Evolutionary conservation across 2,888 invertebrate species (phyloP).

Genomic region (Sussaba pulchella): DNA sequence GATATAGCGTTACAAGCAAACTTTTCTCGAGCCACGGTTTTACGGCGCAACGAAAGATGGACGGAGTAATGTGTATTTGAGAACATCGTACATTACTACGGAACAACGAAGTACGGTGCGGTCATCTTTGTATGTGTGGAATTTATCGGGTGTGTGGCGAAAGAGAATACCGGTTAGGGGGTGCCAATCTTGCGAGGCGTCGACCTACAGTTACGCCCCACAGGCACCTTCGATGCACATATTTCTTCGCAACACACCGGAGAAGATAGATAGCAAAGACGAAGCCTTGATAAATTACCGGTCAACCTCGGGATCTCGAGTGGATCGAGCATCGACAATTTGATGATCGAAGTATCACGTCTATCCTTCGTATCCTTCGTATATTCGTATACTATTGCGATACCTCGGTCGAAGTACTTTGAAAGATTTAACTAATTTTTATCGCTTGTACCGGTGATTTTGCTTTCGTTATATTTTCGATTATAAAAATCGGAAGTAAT

Average conservation of each 20-base stretch:
- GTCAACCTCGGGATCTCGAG: slow-evolving; percentile 59
- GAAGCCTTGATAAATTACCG: slow-evolving; percentile 63
- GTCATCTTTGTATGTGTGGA: slow-evolving; percentile 36
- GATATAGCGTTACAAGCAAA: slow-evolving; percentile 42
- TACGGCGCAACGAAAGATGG: slow-evolving; percentile 42
- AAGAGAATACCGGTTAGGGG: slow-evolving; percentile 72
- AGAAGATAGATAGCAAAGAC: slow-evolving; percentile 66
- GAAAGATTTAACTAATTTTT: neutral
- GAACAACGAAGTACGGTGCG: slow-evolving; percentile 32
- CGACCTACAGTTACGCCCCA: slow-evolving; percentile 65
- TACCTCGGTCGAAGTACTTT: neutral
- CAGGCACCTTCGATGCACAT: slow-evolving; percentile 67
- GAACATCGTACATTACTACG: slow-evolving; percentile 50
- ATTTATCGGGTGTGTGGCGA: slow-evolving; percentile 51
- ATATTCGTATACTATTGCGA: neutral
- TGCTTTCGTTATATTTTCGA: too few species aligned
- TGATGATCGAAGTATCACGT: neutral
- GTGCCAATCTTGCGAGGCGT: slow-evolving; percentile 67
- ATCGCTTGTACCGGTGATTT: too few species aligned
- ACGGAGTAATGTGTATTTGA: slow-evolving; percentile 49
- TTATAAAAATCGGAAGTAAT: too few species aligned
- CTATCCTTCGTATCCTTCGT: neutral
- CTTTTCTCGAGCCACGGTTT: slow-evolving; percentile 34
- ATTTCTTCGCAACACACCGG: slow-evolving; percentile 57
- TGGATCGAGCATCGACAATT: slow-evolving; percentile 58